A percentile compares a stretch with the other conserved stretches of the same genome.
Evolutionary conservation across 1,140 invertebrate species (phyloP).

Genomic region (Diabrotica undecimpunctata): DNA sequence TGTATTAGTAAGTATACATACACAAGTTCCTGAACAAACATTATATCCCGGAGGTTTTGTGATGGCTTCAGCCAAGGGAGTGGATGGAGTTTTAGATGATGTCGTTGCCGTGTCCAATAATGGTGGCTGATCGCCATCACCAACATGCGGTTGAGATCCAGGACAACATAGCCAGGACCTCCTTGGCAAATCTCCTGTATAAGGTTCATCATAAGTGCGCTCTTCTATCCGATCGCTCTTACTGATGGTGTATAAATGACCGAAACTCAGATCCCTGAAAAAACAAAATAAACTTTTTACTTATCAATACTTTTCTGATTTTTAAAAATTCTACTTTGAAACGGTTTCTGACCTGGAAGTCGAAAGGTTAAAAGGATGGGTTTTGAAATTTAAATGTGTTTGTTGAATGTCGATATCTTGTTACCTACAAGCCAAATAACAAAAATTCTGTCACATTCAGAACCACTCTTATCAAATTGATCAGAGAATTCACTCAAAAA

Average conservation of each 20-base stretch:
- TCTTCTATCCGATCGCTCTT: constrained; percentile 37
- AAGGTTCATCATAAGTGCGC: constrained; percentile 47
- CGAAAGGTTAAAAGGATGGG: too few species aligned
- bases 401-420: too few species aligned
- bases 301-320: too few species aligned
- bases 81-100: constrained; percentile 28
- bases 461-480: too few species aligned
- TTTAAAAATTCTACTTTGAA: too few species aligned
- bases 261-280: constrained; percentile 36
- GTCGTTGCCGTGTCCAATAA: constrained; percentile 31
- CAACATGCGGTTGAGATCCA: constrained; percentile 37
- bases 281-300: background rate
- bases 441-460: too few species aligned
- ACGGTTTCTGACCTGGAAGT: too few species aligned
- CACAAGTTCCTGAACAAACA: constrained; percentile 40
- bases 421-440: too few species aligned
- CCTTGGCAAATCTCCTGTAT: constrained; percentile 41
- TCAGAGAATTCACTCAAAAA: too few species aligned
- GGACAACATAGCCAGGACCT: constrained; percentile 47
- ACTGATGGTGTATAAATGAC: constrained; percentile 45
- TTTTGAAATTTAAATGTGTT: too few species aligned
- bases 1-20: constrained; percentile 33
- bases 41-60: constrained; percentile 38
- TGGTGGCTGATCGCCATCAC: constrained; percentile 38
- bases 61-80: constrained; percentile 32